phyloP scores from a whole-genome alignment of 2,888 invertebrate genomes.

The Erannis defoliaria region DNA sequence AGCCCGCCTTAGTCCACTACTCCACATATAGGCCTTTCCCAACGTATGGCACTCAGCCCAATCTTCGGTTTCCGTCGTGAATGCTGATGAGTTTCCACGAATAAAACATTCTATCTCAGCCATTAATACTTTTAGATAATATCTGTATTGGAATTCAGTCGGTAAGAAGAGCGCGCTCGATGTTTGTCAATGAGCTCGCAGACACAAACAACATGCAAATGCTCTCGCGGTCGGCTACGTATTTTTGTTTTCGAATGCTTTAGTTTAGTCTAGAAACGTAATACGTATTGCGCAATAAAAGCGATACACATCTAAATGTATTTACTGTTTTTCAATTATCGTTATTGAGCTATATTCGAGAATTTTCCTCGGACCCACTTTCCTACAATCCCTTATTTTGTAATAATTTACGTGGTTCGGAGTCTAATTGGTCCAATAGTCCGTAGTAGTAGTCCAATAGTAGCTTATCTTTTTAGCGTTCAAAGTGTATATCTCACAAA shows the following conservation, averaged over 20 bases:
- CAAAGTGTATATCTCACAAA: not conserved
- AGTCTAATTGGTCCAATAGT: not conserved
- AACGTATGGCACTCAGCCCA: no score
- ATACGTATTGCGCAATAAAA: slow-evolving; percentile 2
- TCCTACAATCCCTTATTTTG: not conserved
- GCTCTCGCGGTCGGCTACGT: not conserved
- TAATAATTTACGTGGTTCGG: not conserved
- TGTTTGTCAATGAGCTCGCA: slow-evolving; percentile 6
- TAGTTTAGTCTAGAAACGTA: not conserved
- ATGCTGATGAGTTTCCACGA: not conserved
- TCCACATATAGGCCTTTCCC: no score
- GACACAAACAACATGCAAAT: not conserved
- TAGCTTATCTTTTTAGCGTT: no score
- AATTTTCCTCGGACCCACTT: not conserved
- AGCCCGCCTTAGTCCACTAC: no score
- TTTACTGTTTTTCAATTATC: not conserved
- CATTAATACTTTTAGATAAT: not conserved
- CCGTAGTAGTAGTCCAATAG: no score
- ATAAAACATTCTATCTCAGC: not conserved
- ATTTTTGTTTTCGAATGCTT: not conserved
- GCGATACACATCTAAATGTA: not conserved
- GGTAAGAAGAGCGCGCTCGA: not conserved
- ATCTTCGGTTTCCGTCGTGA: no score
- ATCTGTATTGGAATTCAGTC: not conserved
- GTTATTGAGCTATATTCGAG: not conserved